Conservation (phyloP, 2,113 vertebrate genomes). For the Dolichallabes microphthalmus region DNA sequence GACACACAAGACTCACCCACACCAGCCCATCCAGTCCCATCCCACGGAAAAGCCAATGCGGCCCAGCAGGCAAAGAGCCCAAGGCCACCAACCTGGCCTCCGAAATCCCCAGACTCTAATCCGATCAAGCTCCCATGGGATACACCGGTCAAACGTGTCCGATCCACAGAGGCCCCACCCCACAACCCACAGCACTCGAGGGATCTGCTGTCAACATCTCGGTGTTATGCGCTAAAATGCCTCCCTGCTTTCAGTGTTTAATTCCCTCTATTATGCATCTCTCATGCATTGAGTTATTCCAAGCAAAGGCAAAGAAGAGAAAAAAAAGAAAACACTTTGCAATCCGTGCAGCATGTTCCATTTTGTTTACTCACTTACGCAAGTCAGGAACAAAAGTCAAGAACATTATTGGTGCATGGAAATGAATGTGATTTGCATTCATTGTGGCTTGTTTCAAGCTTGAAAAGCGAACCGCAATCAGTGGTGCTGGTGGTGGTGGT, state of each 20-base stretch:
- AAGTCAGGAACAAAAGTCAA: conserved; percentile 51
- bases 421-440: conserved; percentile 58
- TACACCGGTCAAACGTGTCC: too few species aligned
- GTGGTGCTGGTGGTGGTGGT: neutral
- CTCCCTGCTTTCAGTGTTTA: neutral
- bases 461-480: conserved; percentile 51
- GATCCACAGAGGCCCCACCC: too few species aligned
- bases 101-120: too few species aligned
- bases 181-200: too few species aligned
- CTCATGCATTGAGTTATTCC: conserved; percentile 7
- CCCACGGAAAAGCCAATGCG: too few species aligned
- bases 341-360: conserved; percentile 21
- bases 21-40: too few species aligned
- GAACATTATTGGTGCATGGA: conserved; percentile 48
- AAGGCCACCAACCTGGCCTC: too few species aligned
- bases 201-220: too few species aligned
- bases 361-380: conserved; percentile 45
- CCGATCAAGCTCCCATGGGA: too few species aligned
- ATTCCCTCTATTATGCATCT: neutral
- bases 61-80: too few species aligned
- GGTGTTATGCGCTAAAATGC: too few species aligned
- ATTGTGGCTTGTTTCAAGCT: conserved; percentile 47
- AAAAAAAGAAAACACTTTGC: conserved; percentile 6
- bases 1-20: too few species aligned
- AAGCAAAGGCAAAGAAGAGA: conserved; percentile 21